Evolutionary conservation across 2,113 vertebrate genomes (phyloP).

Genomic region (Proterorhinus semilunaris): DNA sequence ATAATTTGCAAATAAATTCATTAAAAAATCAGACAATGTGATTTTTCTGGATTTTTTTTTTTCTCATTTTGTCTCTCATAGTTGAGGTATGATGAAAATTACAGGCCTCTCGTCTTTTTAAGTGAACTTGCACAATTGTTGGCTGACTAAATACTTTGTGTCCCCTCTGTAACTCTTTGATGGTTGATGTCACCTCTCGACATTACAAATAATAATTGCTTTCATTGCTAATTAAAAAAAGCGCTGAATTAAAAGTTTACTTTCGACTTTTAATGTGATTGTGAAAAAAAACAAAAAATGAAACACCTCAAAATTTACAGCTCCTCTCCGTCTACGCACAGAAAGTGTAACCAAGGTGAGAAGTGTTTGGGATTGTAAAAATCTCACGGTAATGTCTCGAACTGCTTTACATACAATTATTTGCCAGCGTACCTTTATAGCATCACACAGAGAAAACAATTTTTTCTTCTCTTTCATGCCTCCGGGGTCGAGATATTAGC

Average conservation of each 20-base stretch:
- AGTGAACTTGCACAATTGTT: too few species aligned
- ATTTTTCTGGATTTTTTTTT: too few species aligned
- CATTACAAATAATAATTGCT: conserved; percentile 4
- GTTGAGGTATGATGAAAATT: too few species aligned
- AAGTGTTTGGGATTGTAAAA: conserved; percentile 12
- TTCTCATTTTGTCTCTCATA: too few species aligned
- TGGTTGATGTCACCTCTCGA: background rate
- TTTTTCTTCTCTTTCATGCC: background rate
- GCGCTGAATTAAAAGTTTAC: background rate
- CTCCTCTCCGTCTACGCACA: background rate
- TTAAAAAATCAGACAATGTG: too few species aligned
- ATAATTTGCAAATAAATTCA: too few species aligned
- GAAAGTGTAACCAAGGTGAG: conserved; percentile 9
- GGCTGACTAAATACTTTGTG: too few species aligned
- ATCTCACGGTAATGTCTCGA: background rate
- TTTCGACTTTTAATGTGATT: conserved; percentile 1
- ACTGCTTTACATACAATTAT: conserved; percentile 1
- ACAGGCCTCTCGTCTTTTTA: too few species aligned
- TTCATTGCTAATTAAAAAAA: conserved; percentile 10
- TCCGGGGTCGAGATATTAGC: conserved; percentile 6
- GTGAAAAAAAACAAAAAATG: background rate
- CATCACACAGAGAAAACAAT: background rate
- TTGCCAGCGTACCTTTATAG: background rate
- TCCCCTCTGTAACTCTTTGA: conserved; percentile 4
- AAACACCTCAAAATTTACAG: conserved; percentile 9